Percentiles rank a stretch among this genome's conserved stretches.
phyloP scores from a whole-genome alignment of 1,140 invertebrate species.

The Drusus annulatus region DNA sequence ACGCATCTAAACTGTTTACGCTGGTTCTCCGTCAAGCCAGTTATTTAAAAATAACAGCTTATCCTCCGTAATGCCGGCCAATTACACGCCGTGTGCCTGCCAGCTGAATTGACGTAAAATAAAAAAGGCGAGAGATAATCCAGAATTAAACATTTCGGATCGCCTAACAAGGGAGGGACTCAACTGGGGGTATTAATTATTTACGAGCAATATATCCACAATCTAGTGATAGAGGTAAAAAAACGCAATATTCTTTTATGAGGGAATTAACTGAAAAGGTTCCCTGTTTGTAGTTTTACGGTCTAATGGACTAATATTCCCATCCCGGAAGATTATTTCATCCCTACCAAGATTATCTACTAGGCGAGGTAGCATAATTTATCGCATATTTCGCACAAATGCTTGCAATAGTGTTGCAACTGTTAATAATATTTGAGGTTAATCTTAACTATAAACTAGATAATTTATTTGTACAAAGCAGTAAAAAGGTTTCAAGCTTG shows the following conservation, averaged over 20 bases:
- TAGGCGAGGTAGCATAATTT: too few species aligned
- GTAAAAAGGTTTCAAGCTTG: too few species aligned
- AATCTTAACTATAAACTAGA: too few species aligned
- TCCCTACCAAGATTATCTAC: too few species aligned
- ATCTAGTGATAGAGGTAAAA: neutral
- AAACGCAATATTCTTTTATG: constrained; percentile 21
- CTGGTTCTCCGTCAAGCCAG: constrained; percentile 28
- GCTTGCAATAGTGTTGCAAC: too few species aligned
- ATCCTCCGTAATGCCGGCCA: constrained; percentile 28
- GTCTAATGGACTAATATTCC: too few species aligned
- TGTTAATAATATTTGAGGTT: too few species aligned
- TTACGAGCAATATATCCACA: neutral
- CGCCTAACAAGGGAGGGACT: constrained; percentile 14
- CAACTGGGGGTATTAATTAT: neutral
- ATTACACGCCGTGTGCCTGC: constrained; percentile 31
- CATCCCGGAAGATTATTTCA: too few species aligned
- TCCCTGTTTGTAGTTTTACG: neutral
- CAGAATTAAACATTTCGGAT: constrained; percentile 24
- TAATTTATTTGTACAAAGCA: too few species aligned
- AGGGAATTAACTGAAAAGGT: constrained; percentile 9
- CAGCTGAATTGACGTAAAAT: constrained; percentile 25
- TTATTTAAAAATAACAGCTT: constrained; percentile 43
- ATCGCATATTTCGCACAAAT: too few species aligned
- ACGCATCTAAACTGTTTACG: constrained; percentile 32
- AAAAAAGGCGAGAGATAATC: constrained; percentile 21